Percentiles rank a stretch among this genome's conserved stretches.
phyloP scores from a whole-genome alignment of 2,888 invertebrate genomes.

The Monopis laevigella region DNA sequence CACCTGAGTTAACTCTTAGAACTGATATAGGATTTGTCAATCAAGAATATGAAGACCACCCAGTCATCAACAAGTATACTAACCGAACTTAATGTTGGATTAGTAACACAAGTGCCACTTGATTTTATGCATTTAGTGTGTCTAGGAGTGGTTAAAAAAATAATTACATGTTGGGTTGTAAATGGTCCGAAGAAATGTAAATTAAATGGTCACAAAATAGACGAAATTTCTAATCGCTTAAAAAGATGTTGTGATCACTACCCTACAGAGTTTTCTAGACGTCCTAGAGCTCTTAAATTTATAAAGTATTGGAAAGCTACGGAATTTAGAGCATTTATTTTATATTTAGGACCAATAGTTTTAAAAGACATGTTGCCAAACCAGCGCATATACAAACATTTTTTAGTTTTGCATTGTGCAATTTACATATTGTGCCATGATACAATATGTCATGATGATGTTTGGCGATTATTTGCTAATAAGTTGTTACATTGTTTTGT shows the following conservation, averaged over 20 bases:
- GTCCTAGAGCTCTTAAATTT: constrained; percentile 1
- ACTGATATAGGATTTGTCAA: constrained; percentile 14
- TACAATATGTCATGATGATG: constrained; percentile 6
- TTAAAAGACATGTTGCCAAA: constrained; percentile 8
- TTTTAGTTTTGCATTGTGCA: constrained; percentile 11
- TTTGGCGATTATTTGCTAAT: constrained; percentile 12
- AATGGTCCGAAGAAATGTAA: constrained; percentile 14
- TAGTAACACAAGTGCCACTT: constrained; percentile 17
- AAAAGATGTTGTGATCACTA: constrained; percentile 8
- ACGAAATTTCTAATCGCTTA: constrained; percentile 13
- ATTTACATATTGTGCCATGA: constrained; percentile 12
- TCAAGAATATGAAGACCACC: constrained; percentile 16
- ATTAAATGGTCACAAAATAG: constrained; percentile 9
- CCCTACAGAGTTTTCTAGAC: constrained; percentile 11
- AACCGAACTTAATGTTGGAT: constrained; percentile 15
- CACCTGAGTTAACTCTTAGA: constrained; percentile 13
- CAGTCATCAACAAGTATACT: constrained; percentile 15
- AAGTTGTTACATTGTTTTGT: constrained; percentile 9
- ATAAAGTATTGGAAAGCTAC: constrained; percentile 16
- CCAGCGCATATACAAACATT: constrained; percentile 6
- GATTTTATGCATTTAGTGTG: constrained; percentile 16
- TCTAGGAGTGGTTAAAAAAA: constrained; percentile 9
- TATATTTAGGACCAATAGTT: constrained; percentile 12
- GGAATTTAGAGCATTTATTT: constrained; percentile 13
- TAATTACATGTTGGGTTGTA: constrained; percentile 13